Evolutionary conservation across 2,113 vertebrate genomes (phyloP), one percentile per base, ranked within the genome.

Genomic region (Danionella cerebrum): DNA sequence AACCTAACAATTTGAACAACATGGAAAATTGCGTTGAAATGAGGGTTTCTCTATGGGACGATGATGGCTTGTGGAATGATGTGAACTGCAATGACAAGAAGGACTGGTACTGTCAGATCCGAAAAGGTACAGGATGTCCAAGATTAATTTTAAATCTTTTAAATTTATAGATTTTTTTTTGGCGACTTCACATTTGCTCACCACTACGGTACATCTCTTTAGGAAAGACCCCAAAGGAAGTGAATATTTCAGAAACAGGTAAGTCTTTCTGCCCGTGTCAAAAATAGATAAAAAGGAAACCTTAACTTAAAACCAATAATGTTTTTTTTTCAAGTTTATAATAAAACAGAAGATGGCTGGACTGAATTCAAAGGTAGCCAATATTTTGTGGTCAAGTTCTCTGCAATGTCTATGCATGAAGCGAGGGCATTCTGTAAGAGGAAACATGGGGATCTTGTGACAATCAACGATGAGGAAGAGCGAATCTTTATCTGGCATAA

Each of bases 51-150:
- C 82, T 84, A 78, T 63, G 38, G 65, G 24, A 74, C 6, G 41
- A 50, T 0, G 0, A 0, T 0, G 81, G 74, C 9, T 67, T 71
- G 9, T 98, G 95, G 96, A 95, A 95, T 35, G 94, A 96, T 57
- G 70, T 82, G 2, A 87, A 93, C 64, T 98, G 95, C 77, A 90
- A 93, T 45, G 77, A 74, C 21, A 84, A 84, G 13, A 89, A 88
- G 24, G 83, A 89, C 70, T 98, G 94, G 93, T 78, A 94, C 59
- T 98, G 96, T 80, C 88, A 98, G 70, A 91, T 98, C 69, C 86
- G 50, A 22, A 90, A 88, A 93, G 96, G 96, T 97, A 91, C 2
- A 57, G 5, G n/a, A 8, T 13, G 16, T 3, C 2, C 11, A 8
- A 6, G n/a, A 6, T 7, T 18, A 19, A 24, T 41, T 2, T 29